Evolutionary conservation across 2,888 invertebrate genomes (phyloP).

Genomic region (Sisyra nigra): DNA sequence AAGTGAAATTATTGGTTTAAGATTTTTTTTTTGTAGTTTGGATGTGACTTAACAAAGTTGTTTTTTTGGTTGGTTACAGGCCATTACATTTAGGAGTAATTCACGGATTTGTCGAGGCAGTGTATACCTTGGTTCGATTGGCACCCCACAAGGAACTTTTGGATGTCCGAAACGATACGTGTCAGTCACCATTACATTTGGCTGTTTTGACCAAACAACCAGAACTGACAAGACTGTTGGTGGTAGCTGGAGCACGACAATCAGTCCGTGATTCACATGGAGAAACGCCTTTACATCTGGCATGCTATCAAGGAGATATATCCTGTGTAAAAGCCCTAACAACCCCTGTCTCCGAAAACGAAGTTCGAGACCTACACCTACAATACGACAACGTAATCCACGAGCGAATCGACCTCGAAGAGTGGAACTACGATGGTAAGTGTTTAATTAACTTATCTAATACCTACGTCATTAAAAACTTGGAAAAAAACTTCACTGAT

Average conservation of each 20-base stretch:
- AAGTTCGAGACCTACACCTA: slow-evolving; percentile 20
- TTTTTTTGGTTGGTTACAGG: slow-evolving; percentile 33
- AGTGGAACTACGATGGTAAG: slow-evolving; percentile 77
- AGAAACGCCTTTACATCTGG: slow-evolving; percentile 76
- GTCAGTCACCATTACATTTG: slow-evolving; percentile 72
- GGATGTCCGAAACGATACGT: slow-evolving; percentile 64
- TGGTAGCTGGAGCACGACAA: slow-evolving; percentile 60
- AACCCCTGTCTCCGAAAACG: slow-evolving; percentile 41
- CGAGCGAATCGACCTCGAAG: slow-evolving; percentile 48
- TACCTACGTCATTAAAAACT: no score
- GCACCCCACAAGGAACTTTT: slow-evolving; percentile 63
- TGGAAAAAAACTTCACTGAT: neutral
- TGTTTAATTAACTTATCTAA: slow-evolving; percentile 15
- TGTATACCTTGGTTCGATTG: slow-evolving; percentile 55
- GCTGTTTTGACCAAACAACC: slow-evolving; percentile 66
- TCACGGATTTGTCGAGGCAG: slow-evolving; percentile 54
- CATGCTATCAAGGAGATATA: slow-evolving; percentile 51
- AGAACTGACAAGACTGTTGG: slow-evolving; percentile 55
- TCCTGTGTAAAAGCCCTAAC: slow-evolving; percentile 59
- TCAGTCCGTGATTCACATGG: slow-evolving; percentile 55
- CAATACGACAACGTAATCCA: slow-evolving; percentile 18
- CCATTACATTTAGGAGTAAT: slow-evolving; percentile 74
- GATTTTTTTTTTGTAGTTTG: no score
- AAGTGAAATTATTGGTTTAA: no score
- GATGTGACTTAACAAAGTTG: slow-evolving; percentile 4